phyloP scores from a whole-genome alignment of 2,797 vertebrate species.

The Monodelphis domestica region DNA sequence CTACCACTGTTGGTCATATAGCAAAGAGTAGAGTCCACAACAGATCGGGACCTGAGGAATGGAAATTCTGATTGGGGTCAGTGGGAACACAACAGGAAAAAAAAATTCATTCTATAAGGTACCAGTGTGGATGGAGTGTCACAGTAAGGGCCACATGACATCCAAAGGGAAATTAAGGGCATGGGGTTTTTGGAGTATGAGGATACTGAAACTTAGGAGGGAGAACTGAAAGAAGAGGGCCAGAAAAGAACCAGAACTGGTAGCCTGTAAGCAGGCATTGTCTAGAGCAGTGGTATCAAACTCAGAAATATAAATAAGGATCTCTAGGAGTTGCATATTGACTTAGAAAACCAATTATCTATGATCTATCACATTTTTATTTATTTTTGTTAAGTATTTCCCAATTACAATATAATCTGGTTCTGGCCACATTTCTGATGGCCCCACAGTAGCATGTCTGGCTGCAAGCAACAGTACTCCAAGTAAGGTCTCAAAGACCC shows the following conservation, averaged over 20 bases:
- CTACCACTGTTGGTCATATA: background rate
- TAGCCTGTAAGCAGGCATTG: background rate
- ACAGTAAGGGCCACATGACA: background rate
- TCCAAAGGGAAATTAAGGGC: background rate
- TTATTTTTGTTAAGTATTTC: background rate
- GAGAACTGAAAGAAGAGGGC: background rate
- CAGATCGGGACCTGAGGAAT: background rate
- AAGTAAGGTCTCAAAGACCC: background rate
- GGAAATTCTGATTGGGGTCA: background rate
- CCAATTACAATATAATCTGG: background rate
- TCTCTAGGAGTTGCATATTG: background rate
- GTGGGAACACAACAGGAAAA: conserved; percentile 29
- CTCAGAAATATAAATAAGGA: background rate
- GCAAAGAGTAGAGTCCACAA: background rate
- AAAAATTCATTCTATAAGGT: conserved; percentile 19
- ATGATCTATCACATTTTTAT: background rate
- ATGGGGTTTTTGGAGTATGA: background rate
- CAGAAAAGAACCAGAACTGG: background rate
- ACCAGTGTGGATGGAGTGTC: background rate
- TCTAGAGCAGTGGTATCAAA: background rate
- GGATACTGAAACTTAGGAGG: background rate
- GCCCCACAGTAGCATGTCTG: background rate
- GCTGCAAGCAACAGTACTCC: background rate
- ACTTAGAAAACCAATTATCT: background rate
- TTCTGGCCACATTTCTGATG: background rate